These are phyloP conservation scores for Adoxophyes honmai DNA, from an alignment of 1,140 invertebrate species.

Conservation along the genomic window DNA sequence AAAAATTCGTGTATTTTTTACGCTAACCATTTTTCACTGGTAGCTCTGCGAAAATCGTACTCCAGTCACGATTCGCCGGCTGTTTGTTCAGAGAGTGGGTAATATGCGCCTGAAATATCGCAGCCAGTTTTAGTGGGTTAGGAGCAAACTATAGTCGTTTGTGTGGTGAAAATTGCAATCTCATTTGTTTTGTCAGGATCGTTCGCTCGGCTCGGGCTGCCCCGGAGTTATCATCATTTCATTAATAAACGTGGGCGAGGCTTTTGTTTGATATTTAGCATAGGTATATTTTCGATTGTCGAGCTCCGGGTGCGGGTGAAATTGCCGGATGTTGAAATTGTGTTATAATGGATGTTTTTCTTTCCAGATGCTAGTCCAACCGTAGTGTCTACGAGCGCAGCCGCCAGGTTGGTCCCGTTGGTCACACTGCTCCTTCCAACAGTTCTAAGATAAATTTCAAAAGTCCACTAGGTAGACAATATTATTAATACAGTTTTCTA, in stretches of 20 bases:
- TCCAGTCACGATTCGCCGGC: slow-evolving; percentile 11
- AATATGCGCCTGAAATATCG: slow-evolving; percentile 13
- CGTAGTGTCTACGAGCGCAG: background rate
- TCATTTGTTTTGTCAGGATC: slow-evolving; percentile 5
- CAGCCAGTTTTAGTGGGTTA: background rate
- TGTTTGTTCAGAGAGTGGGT: slow-evolving; percentile 12
- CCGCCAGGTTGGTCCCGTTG: slow-evolving; percentile 19
- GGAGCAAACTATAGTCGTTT: background rate
- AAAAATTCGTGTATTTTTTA: slow-evolving; percentile 1
- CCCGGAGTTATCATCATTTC: no score
- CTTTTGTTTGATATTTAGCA: no score
- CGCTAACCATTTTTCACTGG: background rate
- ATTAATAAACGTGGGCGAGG: no score
- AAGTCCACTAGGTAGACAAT: slow-evolving; percentile 32
- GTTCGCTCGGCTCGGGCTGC: background rate
- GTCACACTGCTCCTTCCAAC: slow-evolving; percentile 26
- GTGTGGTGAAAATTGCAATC: slow-evolving; percentile 2
- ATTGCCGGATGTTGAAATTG: background rate
- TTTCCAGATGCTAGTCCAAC: slow-evolving; percentile 26
- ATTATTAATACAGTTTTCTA: slow-evolving; percentile 32
- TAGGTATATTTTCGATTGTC: no score
- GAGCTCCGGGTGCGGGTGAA: background rate
- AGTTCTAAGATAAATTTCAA: slow-evolving; percentile 29
- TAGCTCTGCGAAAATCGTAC: slow-evolving; percentile 1
- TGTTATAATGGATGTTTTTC: slow-evolving; percentile 3